Percentiles rank a stretch among this genome's conserved stretches.
Conservation (phyloP, 2,797 vertebrate genomes). For the Gobio occitaniae region DNA sequence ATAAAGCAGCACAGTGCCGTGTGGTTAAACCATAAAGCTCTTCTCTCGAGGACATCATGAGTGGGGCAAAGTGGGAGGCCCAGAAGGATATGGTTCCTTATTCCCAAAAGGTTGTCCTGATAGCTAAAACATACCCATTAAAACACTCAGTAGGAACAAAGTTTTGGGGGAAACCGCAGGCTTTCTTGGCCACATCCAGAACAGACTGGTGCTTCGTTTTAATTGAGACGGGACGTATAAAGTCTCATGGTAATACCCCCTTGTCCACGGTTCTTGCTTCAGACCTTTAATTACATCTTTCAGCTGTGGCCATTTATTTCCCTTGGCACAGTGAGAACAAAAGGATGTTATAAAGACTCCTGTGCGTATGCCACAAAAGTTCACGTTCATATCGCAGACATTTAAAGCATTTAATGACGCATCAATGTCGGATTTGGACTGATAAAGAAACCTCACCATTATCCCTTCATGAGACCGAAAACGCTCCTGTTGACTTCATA, state of each 20-base stretch:
- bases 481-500: not conserved
- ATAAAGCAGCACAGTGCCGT: slow-evolving; percentile 53
- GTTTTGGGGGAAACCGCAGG: slow-evolving; percentile 63
- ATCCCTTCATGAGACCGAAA: slow-evolving; percentile 19
- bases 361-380: slow-evolving; percentile 26
- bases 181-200: slow-evolving; percentile 63
- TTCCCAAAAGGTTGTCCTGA: slow-evolving; percentile 63
- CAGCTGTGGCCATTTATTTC: slow-evolving; percentile 57
- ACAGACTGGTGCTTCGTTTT: slow-evolving; percentile 60
- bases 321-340: slow-evolving; percentile 53
- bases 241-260: slow-evolving; percentile 53
- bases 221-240: slow-evolving; percentile 64
- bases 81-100: slow-evolving; percentile 61
- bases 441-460: not conserved
- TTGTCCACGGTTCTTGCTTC: slow-evolving; percentile 52
- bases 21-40: slow-evolving; percentile 61
- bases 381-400: slow-evolving; percentile 22
- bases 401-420: slow-evolving; percentile 2
- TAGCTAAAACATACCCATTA: slow-evolving; percentile 69
- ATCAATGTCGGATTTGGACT: slow-evolving; percentile 15
- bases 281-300: slow-evolving; percentile 63
- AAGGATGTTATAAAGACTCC: slow-evolving; percentile 52
- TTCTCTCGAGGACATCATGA: slow-evolving; percentile 51
- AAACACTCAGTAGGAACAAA: slow-evolving; percentile 63
- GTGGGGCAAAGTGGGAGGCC: slow-evolving; percentile 62